Evolutionary conservation across 2,888 invertebrate genomes (phyloP), one percentile per base, ranked within the genome.

Genomic region (Drosophila aldrichi): DNA sequence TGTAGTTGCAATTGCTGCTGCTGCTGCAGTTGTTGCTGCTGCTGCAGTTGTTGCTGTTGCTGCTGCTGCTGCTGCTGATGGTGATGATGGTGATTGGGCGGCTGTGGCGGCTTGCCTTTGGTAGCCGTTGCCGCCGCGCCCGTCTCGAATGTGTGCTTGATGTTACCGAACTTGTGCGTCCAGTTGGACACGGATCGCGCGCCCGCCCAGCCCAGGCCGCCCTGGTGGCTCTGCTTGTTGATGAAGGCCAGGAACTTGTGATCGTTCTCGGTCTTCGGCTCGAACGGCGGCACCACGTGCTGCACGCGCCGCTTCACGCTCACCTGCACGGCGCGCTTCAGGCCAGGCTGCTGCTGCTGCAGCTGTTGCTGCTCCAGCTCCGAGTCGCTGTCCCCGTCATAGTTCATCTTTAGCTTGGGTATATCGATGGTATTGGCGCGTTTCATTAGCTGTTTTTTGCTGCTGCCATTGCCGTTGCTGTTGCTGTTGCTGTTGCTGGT

Each of bases 341-440:
- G 84, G 0, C 95, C 94, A 63, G 93, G 92, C 62, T 92, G 92
- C 8, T 56, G 69, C 38, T 38, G 20, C 82, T 25, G 25, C 61
- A 52, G 38, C 56, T 70, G 9, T 25, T 72, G 70, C 25, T 79
- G 85, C 9, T 93, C 92, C 49, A 84, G 71, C 20, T 93, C 93
- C 3, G 93, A 92, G 60, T 94, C 91, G 52, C 94, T 93, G 89
- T 95, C 94, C 25, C 94, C 94, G 77, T 88, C 84, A 29, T 89
- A 92, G 59, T 88, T 91, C 46, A 79, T 74, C 57, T 92, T 91
- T 0, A 95, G 95, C 86, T 96, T 96, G 0, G 97, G 97, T 90
- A 97, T 97, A 90, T 97, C 97, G 74, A 97, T 97, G 2, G 97
- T 97, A 82, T 97, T 97, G 5, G 97, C 97, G 18, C 97, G 95